Evolutionary conservation across 2,888 invertebrate genomes (phyloP).

Genomic region (Bugula neritina): DNA sequence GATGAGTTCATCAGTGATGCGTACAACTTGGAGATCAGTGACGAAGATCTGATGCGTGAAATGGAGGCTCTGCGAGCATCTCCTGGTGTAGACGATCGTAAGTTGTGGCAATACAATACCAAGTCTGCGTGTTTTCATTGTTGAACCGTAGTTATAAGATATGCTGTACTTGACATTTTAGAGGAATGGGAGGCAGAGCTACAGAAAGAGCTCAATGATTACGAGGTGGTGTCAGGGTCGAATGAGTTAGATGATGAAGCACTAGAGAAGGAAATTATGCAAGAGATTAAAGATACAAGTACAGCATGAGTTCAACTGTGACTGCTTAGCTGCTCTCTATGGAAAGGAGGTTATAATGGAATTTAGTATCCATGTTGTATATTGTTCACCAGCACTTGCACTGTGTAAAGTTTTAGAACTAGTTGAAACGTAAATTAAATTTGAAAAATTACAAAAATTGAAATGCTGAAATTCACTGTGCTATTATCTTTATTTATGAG

Average conservation of each 20-base stretch:
- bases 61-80: constrained; percentile 26
- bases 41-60: constrained; percentile 21
- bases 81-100: background rate
- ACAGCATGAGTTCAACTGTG: background rate
- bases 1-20: constrained; percentile 26
- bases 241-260: constrained; percentile 3
- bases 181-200: constrained; percentile 20
- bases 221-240: constrained; percentile 12
- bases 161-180: background rate
- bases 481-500: too few species aligned
- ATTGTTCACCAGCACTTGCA: too few species aligned
- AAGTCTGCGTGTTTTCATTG: background rate
- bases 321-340: too few species aligned
- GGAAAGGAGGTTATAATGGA: too few species aligned
- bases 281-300: background rate
- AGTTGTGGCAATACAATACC: background rate
- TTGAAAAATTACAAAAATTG: too few species aligned
- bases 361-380: too few species aligned
- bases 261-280: constrained; percentile 23
- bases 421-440: too few species aligned
- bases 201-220: constrained; percentile 26
- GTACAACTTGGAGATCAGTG: constrained; percentile 21
- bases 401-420: too few species aligned
- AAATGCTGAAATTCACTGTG: too few species aligned
- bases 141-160: background rate